Evolutionary conservation across 35 echinoderm and acorn worm genomes (phyloP), one percentile per base, ranked within the genome.

Genomic region (Hemicentrotus pulcherrimus): DNA sequence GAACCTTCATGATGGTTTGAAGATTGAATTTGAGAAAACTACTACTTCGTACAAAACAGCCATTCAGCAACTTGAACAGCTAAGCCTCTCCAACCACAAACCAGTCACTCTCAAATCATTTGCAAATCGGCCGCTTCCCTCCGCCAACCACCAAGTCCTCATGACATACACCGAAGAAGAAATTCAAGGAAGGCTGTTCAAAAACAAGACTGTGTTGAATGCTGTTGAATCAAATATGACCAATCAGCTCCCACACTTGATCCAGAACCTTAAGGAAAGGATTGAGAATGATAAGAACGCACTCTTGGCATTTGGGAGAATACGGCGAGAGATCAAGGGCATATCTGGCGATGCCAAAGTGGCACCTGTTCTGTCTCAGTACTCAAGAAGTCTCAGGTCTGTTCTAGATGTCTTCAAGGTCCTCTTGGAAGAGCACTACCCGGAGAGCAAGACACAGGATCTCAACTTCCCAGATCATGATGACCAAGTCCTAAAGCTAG

Each of bases 241-340:
- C 85, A 92, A 94, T 31, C 95, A 97, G 58, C 96, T 99, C 13
- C 98, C 96, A 6, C 78, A 78, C 50, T 86, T 99, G 94, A 90
- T 99, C 46, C 45, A 95, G 32, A 98, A 85, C 32, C 94, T 99
- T 18, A 96, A 99, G 92, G 94, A 99, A 32, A 71, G 98, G 16
- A 97, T 99, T 2, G 98, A 99, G 86, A 87, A 97, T 92, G 98
- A 99, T 94, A 99, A 99, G 94, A 96, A 96, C 92, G 98, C 98
- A n/a, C 96, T 99, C 31, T 88, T 99, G 52, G 94, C 98, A 4
- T 99, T 99, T 88, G 96, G 97, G 32, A 95, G 96, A 60, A 95
- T 99, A 11, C 95, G 96, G 22, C 92, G 94, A 47, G 98, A 99
- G 85, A 99, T 99, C 61, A 96, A 94, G 86, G 97, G 94, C 30